phyloP scores from a whole-genome alignment of 2,888 invertebrate species.

The Mythimna vitellina region DNA sequence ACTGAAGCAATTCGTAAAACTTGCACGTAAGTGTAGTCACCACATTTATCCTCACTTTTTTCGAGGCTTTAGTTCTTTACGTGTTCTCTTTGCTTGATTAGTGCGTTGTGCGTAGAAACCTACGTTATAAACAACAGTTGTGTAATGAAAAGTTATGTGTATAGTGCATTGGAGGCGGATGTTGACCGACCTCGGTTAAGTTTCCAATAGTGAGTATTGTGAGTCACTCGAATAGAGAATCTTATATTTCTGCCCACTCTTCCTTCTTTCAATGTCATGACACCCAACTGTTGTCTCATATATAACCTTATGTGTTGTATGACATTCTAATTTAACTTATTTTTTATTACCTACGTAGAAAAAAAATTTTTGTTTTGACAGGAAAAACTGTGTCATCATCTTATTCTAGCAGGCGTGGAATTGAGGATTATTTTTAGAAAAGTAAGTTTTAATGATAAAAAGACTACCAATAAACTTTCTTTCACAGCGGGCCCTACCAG shows the following conservation, averaged over 20 bases:
- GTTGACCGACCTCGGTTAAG: constrained; percentile 79
- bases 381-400: background rate
- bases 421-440: background rate
- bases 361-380: background rate
- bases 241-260: constrained; percentile 73
- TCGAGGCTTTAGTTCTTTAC: constrained; percentile 57
- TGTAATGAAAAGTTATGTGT: constrained; percentile 65
- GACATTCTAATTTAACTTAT: constrained; percentile 16
- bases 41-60: constrained; percentile 59
- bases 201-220: constrained; percentile 75
- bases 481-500: background rate
- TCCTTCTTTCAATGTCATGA: constrained; percentile 66
- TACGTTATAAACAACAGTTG: constrained; percentile 47
- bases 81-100: constrained; percentile 63
- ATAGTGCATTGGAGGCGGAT: constrained; percentile 78
- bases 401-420: background rate
- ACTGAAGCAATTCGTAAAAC: constrained; percentile 54
- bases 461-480: background rate
- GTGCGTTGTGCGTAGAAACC: constrained; percentile 20
- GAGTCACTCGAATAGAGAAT: constrained; percentile 73
- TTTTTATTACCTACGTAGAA: background rate
- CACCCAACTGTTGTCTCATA: constrained; percentile 21
- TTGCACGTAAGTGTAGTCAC: constrained; percentile 63
- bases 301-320: constrained; percentile 53
- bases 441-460: background rate